phyloP scores from a whole-genome alignment of 2,888 invertebrate species.

The Andrena dorsata region DNA sequence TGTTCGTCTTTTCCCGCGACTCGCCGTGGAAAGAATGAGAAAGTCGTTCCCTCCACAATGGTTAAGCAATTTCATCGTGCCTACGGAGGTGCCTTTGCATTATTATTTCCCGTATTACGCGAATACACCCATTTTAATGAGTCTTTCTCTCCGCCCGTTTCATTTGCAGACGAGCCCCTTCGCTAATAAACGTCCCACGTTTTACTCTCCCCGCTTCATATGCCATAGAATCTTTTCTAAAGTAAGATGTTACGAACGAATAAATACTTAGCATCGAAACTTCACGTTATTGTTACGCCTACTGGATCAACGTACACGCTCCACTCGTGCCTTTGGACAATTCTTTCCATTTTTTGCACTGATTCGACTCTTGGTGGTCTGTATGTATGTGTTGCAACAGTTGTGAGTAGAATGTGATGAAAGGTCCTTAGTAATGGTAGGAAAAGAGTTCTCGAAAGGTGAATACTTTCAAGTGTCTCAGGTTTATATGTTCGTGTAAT shows the following conservation, averaged over 20 bases:
- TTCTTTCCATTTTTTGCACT: no score
- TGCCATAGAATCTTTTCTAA: conserved; percentile 1
- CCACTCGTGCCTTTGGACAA: no score
- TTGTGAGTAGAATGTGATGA: no score
- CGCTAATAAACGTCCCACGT: conserved; percentile 39
- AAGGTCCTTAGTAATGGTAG: no score
- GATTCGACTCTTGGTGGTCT: no score
- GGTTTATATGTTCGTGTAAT: no score
- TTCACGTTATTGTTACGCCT: not conserved
- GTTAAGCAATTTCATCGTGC: conserved; percentile 50
- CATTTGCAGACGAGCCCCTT: conserved; percentile 9
- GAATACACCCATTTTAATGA: conserved; percentile 39
- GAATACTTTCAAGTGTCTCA: no score
- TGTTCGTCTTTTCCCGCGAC: conserved; percentile 43
- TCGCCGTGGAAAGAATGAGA: conserved; percentile 32
- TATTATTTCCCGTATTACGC: conserved; percentile 48
- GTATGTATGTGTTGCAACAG: no score
- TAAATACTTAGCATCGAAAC: conserved; percentile 3
- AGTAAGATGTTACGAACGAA: not conserved
- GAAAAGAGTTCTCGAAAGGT: no score
- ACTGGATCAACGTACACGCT: no score
- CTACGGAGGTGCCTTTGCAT: conserved; percentile 8
- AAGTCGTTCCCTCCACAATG: conserved; percentile 43
- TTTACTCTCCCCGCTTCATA: not conserved
- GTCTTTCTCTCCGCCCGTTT: conserved; percentile 13